Base-by-base conservation (phyloP, 2,113 vertebrate species). In the Cranoglanis bouderius region DNA sequence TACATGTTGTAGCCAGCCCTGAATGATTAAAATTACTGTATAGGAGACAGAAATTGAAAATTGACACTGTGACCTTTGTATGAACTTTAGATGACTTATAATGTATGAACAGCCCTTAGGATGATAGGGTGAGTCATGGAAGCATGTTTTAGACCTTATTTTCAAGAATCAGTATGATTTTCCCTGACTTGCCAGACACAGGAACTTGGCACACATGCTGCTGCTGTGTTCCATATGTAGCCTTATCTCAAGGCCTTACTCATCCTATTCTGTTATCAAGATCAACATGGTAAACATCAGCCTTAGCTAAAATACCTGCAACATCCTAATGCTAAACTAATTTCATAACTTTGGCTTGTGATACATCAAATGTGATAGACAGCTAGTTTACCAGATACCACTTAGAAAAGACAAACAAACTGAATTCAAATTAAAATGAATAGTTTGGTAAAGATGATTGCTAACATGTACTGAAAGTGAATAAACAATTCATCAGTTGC, bases 361-460 rank as follows among this genome's bases (percentile, higher is more conserved):
- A 21, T 21, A 35, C 51, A 55, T 19, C 7, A 2, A 8, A 18
- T 35, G 53, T 82, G 32, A 59, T 59, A 38, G 80, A 40, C n/a
- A 59, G 80, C n/a, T 59, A 24, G 80, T 82, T 82, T 59, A 82
- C 53, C 32, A 82, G 53, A 59, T 59, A 40, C 80, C 32, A 24
- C 29, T 57, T 59, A 29, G 53, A 82, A 59, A 24, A 35, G 19
- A 82, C 32, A 59, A 82, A 82, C 80, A 82, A 59, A 57, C 10
- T 40, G 16, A 80, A 80, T n/a, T 32, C 13, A 32, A 46, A 77
- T 49, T 4, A 77, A 77, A 77, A 29, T 77, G 24, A 49, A 53
- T n/a, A 3, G 46, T 51, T 80, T 51, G 29, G 46, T 53, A 80
- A 51, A 16, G 46, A 80, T 46, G 74, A 46, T 43, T 77, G 74